Conservation (phyloP, 2,888 invertebrate genomes). For the Chloromyia formosa region DNA sequence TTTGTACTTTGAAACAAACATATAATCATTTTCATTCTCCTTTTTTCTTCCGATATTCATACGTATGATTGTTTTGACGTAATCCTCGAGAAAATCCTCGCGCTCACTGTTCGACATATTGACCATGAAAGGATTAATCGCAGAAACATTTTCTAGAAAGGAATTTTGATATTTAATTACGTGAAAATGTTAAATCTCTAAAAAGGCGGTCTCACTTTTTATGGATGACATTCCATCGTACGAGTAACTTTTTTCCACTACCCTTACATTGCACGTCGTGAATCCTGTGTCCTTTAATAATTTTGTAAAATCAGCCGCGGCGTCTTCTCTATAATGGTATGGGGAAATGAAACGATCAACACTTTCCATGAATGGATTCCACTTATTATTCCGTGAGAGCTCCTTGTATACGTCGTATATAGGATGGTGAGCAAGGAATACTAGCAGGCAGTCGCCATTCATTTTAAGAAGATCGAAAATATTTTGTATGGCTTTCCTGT, state of each 20-base stretch:
- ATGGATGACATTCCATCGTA: constrained; percentile 64
- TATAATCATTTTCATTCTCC: constrained; percentile 64
- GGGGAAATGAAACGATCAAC: constrained; percentile 73
- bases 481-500: constrained; percentile 71
- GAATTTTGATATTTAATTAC: constrained; percentile 22
- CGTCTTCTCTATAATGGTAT: constrained; percentile 71
- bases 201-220: background rate
- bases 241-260: constrained; percentile 68
- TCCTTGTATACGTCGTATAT: constrained; percentile 75
- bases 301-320: constrained; percentile 68
- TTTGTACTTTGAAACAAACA: constrained; percentile 65
- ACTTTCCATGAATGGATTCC: constrained; percentile 73
- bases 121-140: constrained; percentile 76
- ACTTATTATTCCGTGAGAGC: constrained; percentile 68
- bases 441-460: constrained; percentile 74
- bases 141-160: constrained; percentile 70
- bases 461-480: constrained; percentile 72
- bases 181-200: too few species aligned
- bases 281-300: constrained; percentile 71
- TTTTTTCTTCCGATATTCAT: constrained; percentile 64
- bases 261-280: constrained; percentile 68
- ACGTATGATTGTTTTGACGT: constrained; percentile 66
- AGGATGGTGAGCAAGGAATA: constrained; percentile 75
- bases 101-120: constrained; percentile 69
- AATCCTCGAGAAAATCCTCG: constrained; percentile 72